Percentiles rank a stretch among this genome's conserved stretches.
Evolutionary conservation across 2,113 vertebrate genomes (phyloP).

Genomic region (Myanophis thanlyinensis): DNA sequence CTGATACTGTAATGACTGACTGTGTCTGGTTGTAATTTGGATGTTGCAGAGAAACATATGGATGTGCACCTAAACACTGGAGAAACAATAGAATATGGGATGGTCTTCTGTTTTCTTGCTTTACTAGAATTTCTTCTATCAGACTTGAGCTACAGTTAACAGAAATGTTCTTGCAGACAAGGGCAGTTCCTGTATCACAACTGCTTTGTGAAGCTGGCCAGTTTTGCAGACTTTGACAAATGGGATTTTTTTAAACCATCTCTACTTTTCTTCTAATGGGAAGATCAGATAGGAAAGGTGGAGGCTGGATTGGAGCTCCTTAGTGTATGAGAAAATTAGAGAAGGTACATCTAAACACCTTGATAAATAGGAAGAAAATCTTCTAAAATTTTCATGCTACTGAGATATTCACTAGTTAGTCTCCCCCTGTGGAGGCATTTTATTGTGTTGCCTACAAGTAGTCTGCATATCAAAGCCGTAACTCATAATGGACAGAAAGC

Average conservation of each 20-base stretch:
- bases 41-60: neutral
- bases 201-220: neutral
- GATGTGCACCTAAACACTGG: neutral
- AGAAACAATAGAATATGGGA: neutral
- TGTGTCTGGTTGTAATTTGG: neutral
- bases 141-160: neutral
- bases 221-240: neutral
- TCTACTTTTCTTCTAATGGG: neutral
- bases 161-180: neutral
- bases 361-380: neutral
- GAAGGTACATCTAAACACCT: neutral
- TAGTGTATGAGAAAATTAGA: neutral
- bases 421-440: neutral
- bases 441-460: neutral
- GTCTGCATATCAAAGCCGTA: neutral
- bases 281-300: neutral
- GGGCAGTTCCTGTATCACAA: neutral
- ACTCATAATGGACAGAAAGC: neutral
- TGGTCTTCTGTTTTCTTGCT: neutral
- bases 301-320: neutral
- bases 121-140: neutral
- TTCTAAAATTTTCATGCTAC: neutral
- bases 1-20: neutral
- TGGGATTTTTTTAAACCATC: neutral
- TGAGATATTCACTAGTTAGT: neutral